These are phyloP conservation scores for Xestia xanthographa DNA, from an alignment of 2,888 invertebrate genomes.

Conservation along the genomic window DNA sequence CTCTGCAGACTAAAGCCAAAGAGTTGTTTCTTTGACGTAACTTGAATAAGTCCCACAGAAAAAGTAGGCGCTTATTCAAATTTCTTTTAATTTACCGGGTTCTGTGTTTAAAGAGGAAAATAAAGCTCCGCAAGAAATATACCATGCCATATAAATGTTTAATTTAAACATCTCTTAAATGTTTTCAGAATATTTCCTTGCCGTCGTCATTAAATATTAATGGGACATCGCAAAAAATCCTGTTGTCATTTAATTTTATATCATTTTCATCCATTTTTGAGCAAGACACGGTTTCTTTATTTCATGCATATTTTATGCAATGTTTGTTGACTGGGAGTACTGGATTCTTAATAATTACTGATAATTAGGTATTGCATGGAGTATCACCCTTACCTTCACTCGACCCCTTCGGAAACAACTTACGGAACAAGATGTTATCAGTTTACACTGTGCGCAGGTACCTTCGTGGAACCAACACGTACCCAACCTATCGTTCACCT, in stretches of 20 bases:
- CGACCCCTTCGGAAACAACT: slow-evolving; percentile 7
- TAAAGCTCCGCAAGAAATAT: slow-evolving; percentile 39
- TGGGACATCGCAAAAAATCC: slow-evolving; percentile 21
- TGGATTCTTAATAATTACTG: slow-evolving; percentile 5
- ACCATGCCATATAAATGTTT: slow-evolving; percentile 41
- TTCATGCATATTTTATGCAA: slow-evolving; percentile 20
- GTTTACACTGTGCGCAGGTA: neutral
- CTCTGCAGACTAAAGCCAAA: slow-evolving; percentile 46
- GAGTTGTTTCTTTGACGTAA: slow-evolving; percentile 62
- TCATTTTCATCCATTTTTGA: slow-evolving; percentile 21
- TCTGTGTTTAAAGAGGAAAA: slow-evolving; percentile 40
- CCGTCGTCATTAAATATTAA: slow-evolving; percentile 50
- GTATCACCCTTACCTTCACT: neutral
- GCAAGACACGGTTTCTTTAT: slow-evolving; percentile 2
- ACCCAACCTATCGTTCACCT: neutral
- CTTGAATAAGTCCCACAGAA: slow-evolving; percentile 42
- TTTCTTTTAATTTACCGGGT: slow-evolving; percentile 54
- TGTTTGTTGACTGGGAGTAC: slow-evolving; percentile 9
- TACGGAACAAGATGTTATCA: slow-evolving; percentile 30
- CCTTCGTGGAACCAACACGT: neutral
- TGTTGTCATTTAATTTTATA: slow-evolving; percentile 21
- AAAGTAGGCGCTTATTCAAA: slow-evolving; percentile 59
- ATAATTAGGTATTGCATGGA: neutral
- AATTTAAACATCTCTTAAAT: slow-evolving; percentile 52
- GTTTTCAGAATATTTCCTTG: slow-evolving; percentile 35